These are phyloP conservation scores for Ectropis crepuscularia DNA, from an alignment of 2,888 invertebrate species.

Conservation along the genomic window DNA sequence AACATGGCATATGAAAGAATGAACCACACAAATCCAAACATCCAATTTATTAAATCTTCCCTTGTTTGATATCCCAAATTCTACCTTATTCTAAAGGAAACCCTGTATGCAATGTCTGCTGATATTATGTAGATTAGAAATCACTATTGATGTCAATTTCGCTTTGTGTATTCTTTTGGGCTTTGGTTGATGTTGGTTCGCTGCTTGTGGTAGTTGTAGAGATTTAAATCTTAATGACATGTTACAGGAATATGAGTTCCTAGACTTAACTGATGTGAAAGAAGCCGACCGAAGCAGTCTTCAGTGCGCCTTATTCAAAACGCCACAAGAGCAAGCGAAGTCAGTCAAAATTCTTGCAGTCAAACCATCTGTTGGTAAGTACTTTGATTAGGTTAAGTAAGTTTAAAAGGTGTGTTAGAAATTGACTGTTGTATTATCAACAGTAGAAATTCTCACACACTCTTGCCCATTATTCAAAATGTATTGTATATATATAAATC, in stretches of 20 bases:
- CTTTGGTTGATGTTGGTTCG: constrained; percentile 11
- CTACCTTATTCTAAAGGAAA: too few relatives aligned
- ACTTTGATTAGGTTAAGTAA: too few relatives aligned
- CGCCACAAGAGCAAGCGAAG: constrained; percentile 29
- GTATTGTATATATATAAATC: too few relatives aligned
- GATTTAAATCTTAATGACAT: constrained; percentile 60
- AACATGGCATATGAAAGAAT: too few relatives aligned
- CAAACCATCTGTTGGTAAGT: constrained; percentile 69
- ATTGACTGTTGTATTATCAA: too few relatives aligned
- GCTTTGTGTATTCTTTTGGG: constrained; percentile 5
- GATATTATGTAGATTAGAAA: not conserved
- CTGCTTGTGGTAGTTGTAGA: constrained; percentile 35
- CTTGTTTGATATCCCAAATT: too few relatives aligned
- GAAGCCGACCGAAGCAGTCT: constrained; percentile 87
- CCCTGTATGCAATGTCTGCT: not conserved
- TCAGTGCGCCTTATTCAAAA: constrained; percentile 84
- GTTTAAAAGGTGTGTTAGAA: too few relatives aligned
- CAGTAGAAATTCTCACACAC: not conserved
- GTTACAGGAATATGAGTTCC: constrained; percentile 88
- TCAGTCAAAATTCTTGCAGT: constrained; percentile 45
- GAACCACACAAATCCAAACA: too few relatives aligned
- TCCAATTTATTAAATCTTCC: too few relatives aligned
- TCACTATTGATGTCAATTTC: not conserved
- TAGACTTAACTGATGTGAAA: constrained; percentile 90
- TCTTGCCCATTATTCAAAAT: too few relatives aligned